Evolutionary conservation across 2,888 invertebrate species (phyloP).

Genomic region (Acanthoscelides obtectus): DNA sequence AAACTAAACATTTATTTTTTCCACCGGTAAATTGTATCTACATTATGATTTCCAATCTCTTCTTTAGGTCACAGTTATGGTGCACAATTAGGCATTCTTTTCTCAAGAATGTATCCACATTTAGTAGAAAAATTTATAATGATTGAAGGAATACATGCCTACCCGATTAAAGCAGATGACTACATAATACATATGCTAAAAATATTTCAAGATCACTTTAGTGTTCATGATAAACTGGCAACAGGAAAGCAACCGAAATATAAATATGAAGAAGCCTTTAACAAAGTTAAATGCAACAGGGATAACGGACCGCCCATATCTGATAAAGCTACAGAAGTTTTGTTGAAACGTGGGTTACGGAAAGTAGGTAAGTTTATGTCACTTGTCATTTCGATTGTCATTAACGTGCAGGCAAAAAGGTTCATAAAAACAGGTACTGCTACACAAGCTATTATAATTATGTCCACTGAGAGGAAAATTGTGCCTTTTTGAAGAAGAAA

Average conservation of each 20-base stretch:
- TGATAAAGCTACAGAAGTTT: conserved; percentile 47
- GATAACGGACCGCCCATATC: conserved; percentile 38
- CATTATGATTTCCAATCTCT: too few relatives aligned
- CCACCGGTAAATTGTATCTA: too few relatives aligned
- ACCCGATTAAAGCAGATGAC: conserved; percentile 25
- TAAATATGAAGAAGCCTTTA: conserved; percentile 49
- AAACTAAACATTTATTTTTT: too few relatives aligned
- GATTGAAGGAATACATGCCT: conserved; percentile 44
- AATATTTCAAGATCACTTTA: conserved; percentile 41
- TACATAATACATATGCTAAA: conserved; percentile 35
- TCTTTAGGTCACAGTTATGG: conserved; percentile 51
- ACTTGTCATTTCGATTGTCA: too few relatives aligned
- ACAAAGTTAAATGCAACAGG: conserved; percentile 48
- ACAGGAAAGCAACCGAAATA: conserved; percentile 36
- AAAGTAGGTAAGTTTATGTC: conserved; percentile 34
- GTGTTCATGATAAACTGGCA: conserved; percentile 33
- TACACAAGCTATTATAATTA: too few relatives aligned
- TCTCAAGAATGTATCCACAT: conserved; percentile 44
- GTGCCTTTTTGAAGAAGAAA: too few relatives aligned
- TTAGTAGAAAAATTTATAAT: conserved; percentile 46
- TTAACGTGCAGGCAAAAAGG: too few relatives aligned
- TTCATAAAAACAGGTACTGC: too few relatives aligned
- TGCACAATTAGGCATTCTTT: conserved; percentile 45
- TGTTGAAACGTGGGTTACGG: conserved; percentile 48
- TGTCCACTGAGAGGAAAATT: too few relatives aligned